Evolutionary conservation across 2,888 invertebrate species (phyloP).

Genomic region (Diadegma fenestrale): DNA sequence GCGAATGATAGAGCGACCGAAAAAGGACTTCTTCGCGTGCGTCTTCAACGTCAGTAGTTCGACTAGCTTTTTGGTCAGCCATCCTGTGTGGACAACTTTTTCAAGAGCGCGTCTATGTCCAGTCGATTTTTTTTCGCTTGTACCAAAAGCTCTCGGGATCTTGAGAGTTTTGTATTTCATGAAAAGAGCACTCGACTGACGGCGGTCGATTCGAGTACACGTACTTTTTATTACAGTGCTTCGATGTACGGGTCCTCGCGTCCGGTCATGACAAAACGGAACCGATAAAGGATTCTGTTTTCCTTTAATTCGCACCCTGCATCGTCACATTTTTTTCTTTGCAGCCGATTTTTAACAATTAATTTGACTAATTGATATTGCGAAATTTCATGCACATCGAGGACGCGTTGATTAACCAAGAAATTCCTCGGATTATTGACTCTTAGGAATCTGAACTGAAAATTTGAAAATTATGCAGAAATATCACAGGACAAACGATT

Average conservation of each 20-base stretch:
- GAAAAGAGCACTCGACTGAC: slow-evolving; percentile 27
- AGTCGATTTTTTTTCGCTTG: slow-evolving; percentile 34
- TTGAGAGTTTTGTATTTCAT: slow-evolving; percentile 51
- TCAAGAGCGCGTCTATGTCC: slow-evolving; percentile 10
- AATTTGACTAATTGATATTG: too few species aligned
- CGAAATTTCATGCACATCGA: too few species aligned
- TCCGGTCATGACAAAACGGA: background rate
- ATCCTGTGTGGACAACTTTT: slow-evolving; percentile 14
- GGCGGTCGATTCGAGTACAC: slow-evolving; percentile 36
- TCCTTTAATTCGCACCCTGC: background rate
- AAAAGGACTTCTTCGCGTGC: slow-evolving; percentile 1
- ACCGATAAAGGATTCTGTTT: background rate
- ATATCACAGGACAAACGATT: too few species aligned
- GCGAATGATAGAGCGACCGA: slow-evolving; percentile 12
- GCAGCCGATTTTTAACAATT: too few species aligned
- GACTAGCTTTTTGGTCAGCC: slow-evolving; percentile 46
- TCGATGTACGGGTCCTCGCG: background rate
- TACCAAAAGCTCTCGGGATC: slow-evolving; percentile 42
- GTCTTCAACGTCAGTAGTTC: slow-evolving; percentile 21
- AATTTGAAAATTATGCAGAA: too few species aligned
- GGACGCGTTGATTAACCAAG: too few species aligned
- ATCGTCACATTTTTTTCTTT: background rate
- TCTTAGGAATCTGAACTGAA: too few species aligned
- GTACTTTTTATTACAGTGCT: slow-evolving; percentile 14
- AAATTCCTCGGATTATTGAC: too few species aligned